These are phyloP conservation scores for Nematopogon swammerdamellus DNA, from an alignment of 2,888 invertebrate species.

Conservation along the genomic window DNA sequence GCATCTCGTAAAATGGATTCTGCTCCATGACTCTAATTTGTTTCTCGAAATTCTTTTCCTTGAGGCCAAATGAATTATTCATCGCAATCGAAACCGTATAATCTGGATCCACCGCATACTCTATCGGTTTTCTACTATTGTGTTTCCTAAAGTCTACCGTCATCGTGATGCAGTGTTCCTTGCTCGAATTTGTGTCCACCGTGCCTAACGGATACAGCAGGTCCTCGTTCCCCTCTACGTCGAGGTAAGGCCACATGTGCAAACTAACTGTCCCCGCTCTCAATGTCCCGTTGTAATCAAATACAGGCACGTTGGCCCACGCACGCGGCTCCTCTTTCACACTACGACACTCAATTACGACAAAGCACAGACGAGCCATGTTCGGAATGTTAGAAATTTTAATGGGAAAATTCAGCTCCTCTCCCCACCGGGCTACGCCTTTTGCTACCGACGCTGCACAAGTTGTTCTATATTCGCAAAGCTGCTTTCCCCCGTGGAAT, in stretches of 20 bases:
- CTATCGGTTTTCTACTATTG: constrained; percentile 10
- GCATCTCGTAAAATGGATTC: constrained; percentile 71
- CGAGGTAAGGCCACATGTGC: neutral
- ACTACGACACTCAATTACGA: no score
- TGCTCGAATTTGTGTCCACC: constrained; percentile 74
- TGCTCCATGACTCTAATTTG: constrained; percentile 51
- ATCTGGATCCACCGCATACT: constrained; percentile 10
- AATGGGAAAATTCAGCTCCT: constrained; percentile 67
- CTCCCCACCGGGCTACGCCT: constrained; percentile 59
- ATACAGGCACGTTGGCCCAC: constrained; percentile 80
- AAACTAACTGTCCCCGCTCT: constrained; percentile 35
- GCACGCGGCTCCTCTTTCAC: no score
- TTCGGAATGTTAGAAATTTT: constrained; percentile 69
- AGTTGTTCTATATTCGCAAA: constrained; percentile 66
- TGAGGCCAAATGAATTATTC: constrained; percentile 65
- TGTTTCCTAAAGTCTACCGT: constrained; percentile 68
- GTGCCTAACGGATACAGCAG: constrained; percentile 76
- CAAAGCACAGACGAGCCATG: constrained; percentile 75
- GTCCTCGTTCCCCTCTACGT: constrained; percentile 45
- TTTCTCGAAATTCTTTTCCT: constrained; percentile 62
- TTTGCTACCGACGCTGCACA: constrained; percentile 48
- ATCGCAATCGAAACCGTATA: constrained; percentile 54
- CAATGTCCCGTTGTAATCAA: constrained; percentile 73
- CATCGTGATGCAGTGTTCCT: constrained; percentile 66
- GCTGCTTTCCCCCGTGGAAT: constrained; percentile 73